Percentiles rank a stretch among this genome's conserved stretches.
phyloP scores from a whole-genome alignment of 2,797 vertebrate genomes.

The Pelobates cultripes region DNA sequence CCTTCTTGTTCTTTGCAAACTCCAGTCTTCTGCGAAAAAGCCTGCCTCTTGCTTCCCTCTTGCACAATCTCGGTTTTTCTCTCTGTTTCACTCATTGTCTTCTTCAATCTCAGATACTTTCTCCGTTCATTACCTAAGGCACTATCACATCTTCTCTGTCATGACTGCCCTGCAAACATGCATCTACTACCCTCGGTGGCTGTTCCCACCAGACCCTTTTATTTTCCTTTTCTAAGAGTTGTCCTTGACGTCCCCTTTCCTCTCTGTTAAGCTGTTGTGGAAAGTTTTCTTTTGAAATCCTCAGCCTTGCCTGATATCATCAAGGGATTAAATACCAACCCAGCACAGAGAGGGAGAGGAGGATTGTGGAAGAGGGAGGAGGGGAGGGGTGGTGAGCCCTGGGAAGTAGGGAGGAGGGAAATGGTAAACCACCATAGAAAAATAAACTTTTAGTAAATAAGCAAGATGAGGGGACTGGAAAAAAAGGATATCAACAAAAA shows the following conservation, averaged over 20 bases:
- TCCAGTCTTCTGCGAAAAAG: too few relatives aligned
- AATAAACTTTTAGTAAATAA: background rate
- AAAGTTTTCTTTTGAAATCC: slow-evolving; percentile 54
- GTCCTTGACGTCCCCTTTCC: slow-evolving; percentile 29
- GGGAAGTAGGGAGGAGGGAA: slow-evolving; percentile 18
- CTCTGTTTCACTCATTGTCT: too few relatives aligned
- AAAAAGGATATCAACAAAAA: background rate
- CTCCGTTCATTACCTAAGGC: too few relatives aligned
- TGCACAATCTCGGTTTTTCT: too few relatives aligned
- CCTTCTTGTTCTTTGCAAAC: too few relatives aligned
- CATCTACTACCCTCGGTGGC: background rate
- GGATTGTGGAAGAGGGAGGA: slow-evolving; percentile 35
- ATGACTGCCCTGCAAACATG: background rate
- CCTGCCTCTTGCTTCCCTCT: too few relatives aligned
- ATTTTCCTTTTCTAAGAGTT: background rate
- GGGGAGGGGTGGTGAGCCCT: slow-evolving; percentile 36
- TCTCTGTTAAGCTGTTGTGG: slow-evolving; percentile 45
- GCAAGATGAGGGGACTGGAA: background rate
- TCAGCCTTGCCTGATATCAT: slow-evolving; percentile 52
- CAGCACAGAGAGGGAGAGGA: slow-evolving; percentile 39
- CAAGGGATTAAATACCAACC: slow-evolving; percentile 58
- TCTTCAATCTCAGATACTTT: too few relatives aligned
- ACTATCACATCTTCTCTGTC: background rate
- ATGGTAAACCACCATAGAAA: background rate
- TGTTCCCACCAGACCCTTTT: too few relatives aligned